Evolutionary conservation across 2,113 vertebrate genomes (phyloP).

Genomic region (Neogale vison): DNA sequence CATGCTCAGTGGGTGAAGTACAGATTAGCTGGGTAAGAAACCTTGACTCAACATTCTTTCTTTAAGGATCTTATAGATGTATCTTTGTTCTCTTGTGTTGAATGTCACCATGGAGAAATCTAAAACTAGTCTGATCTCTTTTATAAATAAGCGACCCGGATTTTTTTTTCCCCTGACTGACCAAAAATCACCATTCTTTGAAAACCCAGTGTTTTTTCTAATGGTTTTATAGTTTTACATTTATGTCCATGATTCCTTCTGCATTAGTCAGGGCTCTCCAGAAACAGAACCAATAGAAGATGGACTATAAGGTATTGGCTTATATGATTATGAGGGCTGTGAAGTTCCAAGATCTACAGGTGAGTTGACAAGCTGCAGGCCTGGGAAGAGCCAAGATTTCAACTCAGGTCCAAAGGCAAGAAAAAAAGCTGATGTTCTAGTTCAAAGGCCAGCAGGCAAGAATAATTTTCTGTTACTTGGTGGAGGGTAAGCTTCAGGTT

Average conservation of each 20-base stretch:
- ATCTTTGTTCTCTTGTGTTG: background rate
- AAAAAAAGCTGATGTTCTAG: background rate
- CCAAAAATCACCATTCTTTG: background rate
- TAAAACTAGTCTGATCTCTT: background rate
- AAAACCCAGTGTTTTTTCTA: background rate
- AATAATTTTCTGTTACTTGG: background rate
- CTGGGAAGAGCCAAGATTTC: background rate
- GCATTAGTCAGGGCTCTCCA: background rate
- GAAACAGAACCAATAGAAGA: background rate
- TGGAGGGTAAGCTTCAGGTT: background rate
- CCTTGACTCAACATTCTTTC: background rate
- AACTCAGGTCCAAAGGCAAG: background rate
- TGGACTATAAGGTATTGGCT: background rate
- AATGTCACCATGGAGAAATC: constrained; percentile 1
- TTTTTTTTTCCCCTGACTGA: background rate
- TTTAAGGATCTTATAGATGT: background rate
- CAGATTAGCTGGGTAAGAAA: background rate
- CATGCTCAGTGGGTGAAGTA: background rate
- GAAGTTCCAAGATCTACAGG: background rate
- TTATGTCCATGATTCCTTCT: background rate
- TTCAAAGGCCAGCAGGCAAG: background rate
- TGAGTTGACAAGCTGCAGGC: background rate
- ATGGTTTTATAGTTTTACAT: background rate
- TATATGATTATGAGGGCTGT: background rate
- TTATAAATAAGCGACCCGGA: background rate